A percentile compares a stretch with the other conserved stretches of the same genome.
Evolutionary conservation across 2,797 vertebrate genomes (phyloP).

Genomic region (Pempheris klunzingeri): DNA sequence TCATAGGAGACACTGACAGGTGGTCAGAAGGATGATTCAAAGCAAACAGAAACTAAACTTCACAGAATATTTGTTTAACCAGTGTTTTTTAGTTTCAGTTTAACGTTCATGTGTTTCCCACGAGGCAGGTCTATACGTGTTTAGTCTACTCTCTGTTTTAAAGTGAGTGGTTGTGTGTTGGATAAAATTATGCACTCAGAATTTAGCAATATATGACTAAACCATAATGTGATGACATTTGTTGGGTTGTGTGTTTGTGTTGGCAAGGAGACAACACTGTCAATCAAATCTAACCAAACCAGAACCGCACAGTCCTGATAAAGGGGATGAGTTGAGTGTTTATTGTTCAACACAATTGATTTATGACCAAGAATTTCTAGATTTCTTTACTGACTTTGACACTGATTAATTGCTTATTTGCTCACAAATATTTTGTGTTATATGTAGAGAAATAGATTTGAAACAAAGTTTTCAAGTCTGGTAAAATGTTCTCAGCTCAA

Average conservation of each 20-base stretch:
- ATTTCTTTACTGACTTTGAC: not conserved
- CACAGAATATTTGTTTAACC: not conserved
- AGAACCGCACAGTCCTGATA: not conserved
- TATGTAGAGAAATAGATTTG: not conserved
- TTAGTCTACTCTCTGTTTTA: not conserved
- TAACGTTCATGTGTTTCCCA: too few species aligned
- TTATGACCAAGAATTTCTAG: not conserved
- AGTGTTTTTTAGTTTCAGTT: too few species aligned
- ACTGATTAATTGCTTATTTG: not conserved
- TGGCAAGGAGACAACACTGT: constrained; percentile 15
- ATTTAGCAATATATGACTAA: not conserved
- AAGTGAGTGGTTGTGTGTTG: not conserved
- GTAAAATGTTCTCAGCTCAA: not conserved
- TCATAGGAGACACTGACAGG: constrained; percentile 52
- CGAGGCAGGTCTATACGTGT: not conserved
- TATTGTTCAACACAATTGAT: not conserved
- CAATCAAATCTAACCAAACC: constrained; percentile 22
- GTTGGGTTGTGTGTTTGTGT: constrained; percentile 13
- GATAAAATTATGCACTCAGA: not conserved
- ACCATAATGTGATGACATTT: constrained; percentile 18
- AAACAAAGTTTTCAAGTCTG: not conserved
- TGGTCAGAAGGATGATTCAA: constrained; percentile 38
- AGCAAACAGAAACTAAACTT: constrained; percentile 23
- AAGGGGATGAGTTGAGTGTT: not conserved
- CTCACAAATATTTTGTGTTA: not conserved